These are phyloP conservation scores for Brachynemurus nebulosus DNA, from an alignment of 2,888 invertebrate genomes.

Conservation along the genomic window DNA sequence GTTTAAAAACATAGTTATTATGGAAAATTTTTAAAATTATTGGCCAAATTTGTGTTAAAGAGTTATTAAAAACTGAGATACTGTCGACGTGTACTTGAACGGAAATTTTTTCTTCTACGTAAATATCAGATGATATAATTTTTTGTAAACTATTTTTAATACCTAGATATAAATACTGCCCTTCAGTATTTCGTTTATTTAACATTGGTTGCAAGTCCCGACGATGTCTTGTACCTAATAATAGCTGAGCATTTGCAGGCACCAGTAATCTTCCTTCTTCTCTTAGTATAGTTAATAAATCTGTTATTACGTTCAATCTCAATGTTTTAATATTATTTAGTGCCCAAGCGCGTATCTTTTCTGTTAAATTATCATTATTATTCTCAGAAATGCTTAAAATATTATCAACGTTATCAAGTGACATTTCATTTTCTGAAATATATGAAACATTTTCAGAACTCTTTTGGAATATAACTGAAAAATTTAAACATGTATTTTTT, in stretches of 20 bases:
- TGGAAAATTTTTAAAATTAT: slow-evolving; percentile 1
- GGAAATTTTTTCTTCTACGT: slow-evolving; percentile 11
- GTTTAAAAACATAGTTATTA: slow-evolving; percentile 9
- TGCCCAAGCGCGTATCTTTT: background rate
- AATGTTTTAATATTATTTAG: slow-evolving; percentile 1
- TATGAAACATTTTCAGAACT: no score
- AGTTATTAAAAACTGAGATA: slow-evolving; percentile 11
- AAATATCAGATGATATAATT: slow-evolving; percentile 8
- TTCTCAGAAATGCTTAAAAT: no score
- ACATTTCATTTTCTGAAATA: no score
- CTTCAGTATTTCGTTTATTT: slow-evolving; percentile 2
- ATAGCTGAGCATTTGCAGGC: slow-evolving; percentile 5
- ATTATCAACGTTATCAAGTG: no score
- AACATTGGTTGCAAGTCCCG: slow-evolving; percentile 1
- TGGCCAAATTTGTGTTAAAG: slow-evolving; percentile 13
- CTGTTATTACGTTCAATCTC: slow-evolving; percentile 1
- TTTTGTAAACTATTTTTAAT: background rate
- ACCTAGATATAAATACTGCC: background rate
- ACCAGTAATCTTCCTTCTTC: slow-evolving; percentile 4
- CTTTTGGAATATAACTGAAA: no score
- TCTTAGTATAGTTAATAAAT: slow-evolving; percentile 1
- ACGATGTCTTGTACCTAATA: slow-evolving; percentile 6
- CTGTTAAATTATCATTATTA: no score
- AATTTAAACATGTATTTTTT: no score
- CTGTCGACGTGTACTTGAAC: slow-evolving; percentile 14